Conservation (phyloP, 1,140 invertebrate species). For the Microplitis demolitor region DNA sequence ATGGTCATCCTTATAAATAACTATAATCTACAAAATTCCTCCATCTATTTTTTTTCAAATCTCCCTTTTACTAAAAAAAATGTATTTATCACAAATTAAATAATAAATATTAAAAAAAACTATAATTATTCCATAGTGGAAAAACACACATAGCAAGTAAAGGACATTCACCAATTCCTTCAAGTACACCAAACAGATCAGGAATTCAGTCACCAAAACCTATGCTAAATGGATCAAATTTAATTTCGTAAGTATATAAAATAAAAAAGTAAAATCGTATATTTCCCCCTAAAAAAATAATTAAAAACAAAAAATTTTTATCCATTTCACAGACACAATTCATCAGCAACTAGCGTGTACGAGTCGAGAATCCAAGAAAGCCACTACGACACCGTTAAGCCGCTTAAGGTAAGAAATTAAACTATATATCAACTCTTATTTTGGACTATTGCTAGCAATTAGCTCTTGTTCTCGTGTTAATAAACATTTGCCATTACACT, state of each 20-base stretch:
- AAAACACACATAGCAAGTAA: slow-evolving; percentile 54
- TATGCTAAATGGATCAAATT: slow-evolving; percentile 53
- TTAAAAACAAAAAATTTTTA: background rate
- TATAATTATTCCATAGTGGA: slow-evolving; percentile 44
- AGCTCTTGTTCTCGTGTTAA: background rate
- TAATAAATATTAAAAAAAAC: slow-evolving; percentile 1
- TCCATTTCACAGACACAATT: slow-evolving; percentile 51
- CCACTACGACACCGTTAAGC: slow-evolving; percentile 60
- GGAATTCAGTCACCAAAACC: slow-evolving; percentile 58
- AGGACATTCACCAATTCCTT: slow-evolving; percentile 55
- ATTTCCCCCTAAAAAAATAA: slow-evolving; percentile 6
- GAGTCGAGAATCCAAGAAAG: slow-evolving; percentile 57
- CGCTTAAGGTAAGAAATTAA: slow-evolving; percentile 51
- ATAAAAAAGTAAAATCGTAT: background rate
- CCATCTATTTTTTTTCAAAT: no score
- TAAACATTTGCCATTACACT: background rate
- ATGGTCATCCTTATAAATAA: no score
- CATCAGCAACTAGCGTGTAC: slow-evolving; percentile 44
- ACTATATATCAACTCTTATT: slow-evolving; percentile 13
- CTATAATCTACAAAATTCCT: no score
- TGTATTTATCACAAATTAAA: slow-evolving; percentile 11
- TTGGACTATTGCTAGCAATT: background rate
- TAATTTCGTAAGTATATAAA: slow-evolving; percentile 46
- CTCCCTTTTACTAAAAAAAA: background rate
- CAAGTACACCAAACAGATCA: slow-evolving; percentile 49